phyloP scores from a whole-genome alignment of 1,140 invertebrate species.

The Coptotermes formosanus region DNA sequence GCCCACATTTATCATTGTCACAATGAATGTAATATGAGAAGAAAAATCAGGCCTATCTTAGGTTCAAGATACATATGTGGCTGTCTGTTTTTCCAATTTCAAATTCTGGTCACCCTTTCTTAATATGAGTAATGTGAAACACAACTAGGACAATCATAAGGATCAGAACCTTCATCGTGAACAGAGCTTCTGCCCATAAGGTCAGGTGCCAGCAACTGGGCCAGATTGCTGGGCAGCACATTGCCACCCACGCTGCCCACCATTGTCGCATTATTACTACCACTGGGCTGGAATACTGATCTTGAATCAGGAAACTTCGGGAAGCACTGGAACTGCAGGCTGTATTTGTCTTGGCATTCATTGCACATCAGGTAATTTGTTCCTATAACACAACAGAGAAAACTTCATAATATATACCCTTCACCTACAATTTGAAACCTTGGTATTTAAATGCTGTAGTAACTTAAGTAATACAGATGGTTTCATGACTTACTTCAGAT shows the following conservation, averaged over 20 bases:
- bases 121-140: too few species aligned
- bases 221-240: constrained; percentile 28
- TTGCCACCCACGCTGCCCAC: background rate
- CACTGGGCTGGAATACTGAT: constrained; percentile 35
- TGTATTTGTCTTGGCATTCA: constrained; percentile 52
- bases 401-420: background rate
- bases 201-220: constrained; percentile 33
- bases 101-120: too few species aligned
- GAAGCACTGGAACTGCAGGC: constrained; percentile 32
- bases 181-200: constrained; percentile 28
- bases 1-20: too few species aligned
- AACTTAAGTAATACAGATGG: too few species aligned
- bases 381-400: constrained; percentile 38
- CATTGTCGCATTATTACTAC: background rate
- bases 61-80: too few species aligned
- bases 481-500: too few species aligned
- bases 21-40: too few species aligned
- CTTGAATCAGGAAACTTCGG: constrained; percentile 35
- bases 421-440: too few species aligned
- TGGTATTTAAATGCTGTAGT: too few species aligned
- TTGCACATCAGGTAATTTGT: constrained; percentile 53
- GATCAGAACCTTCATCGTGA: constrained; percentile 33
- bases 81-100: too few species aligned
- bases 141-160: background rate
- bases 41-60: too few species aligned